Conservation (phyloP, 2,888 invertebrate genomes). For the Fissipunctia ypsillon region DNA sequence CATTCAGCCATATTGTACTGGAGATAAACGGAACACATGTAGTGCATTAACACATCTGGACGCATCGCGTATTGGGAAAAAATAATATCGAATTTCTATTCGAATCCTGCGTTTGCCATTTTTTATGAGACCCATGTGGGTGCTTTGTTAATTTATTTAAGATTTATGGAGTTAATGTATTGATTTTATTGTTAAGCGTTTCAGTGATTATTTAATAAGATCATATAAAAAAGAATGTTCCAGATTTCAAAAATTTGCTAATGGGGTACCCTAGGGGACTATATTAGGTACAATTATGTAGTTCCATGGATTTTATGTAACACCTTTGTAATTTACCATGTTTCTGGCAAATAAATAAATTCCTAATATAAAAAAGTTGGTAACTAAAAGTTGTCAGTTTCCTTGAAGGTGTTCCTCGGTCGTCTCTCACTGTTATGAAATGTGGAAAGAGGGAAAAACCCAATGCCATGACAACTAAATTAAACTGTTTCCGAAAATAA, state of each 20-base stretch:
- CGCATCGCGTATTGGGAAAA: slow-evolving; percentile 67
- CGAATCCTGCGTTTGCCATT: slow-evolving; percentile 73
- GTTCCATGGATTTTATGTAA: too few species aligned
- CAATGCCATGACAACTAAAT: background rate
- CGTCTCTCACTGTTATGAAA: background rate
- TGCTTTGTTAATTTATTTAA: slow-evolving; percentile 70
- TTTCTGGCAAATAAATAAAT: too few species aligned
- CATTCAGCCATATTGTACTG: slow-evolving; percentile 73
- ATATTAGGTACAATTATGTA: too few species aligned
- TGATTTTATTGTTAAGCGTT: slow-evolving; percentile 32
- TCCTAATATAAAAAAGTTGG: too few species aligned
- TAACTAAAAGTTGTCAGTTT: background rate
- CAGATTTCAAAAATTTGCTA: background rate
- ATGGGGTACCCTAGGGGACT: background rate
- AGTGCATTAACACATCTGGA: slow-evolving; percentile 82
- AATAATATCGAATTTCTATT: slow-evolving; percentile 80
- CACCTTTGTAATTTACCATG: too few species aligned
- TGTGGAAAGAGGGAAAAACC: background rate
- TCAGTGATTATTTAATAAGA: background rate
- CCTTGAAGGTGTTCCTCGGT: background rate
- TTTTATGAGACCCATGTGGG: slow-evolving; percentile 74
- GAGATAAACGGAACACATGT: slow-evolving; percentile 81
- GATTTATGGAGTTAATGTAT: slow-evolving; percentile 55
- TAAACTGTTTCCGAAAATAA: background rate
- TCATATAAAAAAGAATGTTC: background rate